Evolutionary conservation across 2,113 vertebrate genomes (phyloP).

Genomic region (Charadrius vociferus): DNA sequence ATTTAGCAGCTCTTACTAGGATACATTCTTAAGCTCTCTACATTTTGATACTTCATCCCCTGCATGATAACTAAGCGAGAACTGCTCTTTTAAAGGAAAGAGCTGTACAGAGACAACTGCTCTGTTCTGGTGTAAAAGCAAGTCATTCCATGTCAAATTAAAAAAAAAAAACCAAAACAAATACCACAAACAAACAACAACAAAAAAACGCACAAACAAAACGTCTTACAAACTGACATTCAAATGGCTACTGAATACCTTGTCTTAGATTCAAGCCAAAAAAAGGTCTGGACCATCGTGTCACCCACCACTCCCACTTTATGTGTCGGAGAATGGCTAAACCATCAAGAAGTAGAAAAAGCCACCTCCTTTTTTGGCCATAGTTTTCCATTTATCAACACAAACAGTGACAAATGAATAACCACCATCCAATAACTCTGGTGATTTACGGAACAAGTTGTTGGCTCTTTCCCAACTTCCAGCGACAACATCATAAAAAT

Average conservation of each 20-base stretch:
- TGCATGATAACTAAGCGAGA: background rate
- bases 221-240: background rate
- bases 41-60: background rate
- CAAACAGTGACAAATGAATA: background rate
- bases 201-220: background rate
- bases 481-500: background rate
- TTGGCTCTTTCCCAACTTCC: background rate
- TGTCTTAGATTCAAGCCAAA: background rate
- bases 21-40: background rate
- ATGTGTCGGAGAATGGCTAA: background rate
- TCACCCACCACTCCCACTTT: background rate
- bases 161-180: background rate
- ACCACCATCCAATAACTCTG: background rate
- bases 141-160: background rate
- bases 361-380: background rate
- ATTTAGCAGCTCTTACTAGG: background rate
- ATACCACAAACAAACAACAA: background rate
- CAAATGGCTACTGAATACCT: background rate
- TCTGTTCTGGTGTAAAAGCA: background rate
- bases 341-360: background rate
- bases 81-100: background rate
- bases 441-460: background rate
- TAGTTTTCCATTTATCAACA: background rate
- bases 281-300: fast-evolving
- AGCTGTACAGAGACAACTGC: background rate